Evolutionary conservation across 2,113 vertebrate genomes (phyloP), one percentile per base, ranked within the genome.

Genomic region (Cettia cetti): DNA sequence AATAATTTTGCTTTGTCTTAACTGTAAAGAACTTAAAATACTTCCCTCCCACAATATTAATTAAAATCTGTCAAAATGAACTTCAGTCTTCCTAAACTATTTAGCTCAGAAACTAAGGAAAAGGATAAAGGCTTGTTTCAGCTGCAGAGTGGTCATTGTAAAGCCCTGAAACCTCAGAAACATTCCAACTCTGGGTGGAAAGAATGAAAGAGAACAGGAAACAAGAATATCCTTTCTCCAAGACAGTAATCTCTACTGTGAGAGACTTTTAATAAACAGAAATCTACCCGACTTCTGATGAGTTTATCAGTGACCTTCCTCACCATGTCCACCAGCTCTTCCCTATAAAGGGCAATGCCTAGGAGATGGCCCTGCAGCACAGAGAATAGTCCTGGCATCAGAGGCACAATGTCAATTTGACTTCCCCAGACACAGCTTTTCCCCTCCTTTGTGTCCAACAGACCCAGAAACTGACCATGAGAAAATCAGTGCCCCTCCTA

Each of bases 341-440:
- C 74, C 12, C 21, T 30, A 0, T 7, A 17, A 60, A 45, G 40
- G n/a, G 56, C 13, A 81, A 16, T 2, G 39, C 24, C 9, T 20
- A 3, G 39, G 26, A 44, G 16, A 31, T 10, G 69, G 50, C 37
- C 61, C 50, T 69, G 40, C 33, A 89, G 57, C 33, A 18, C 30
- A 1, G 27, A 35, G 30, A 45, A 59, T 0, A 45, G 15, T 2
- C 19, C 39, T 37, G 69, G 22, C 81, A 66, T 26, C 3, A 4
- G 35, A 37, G 12, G 11, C 2, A 3, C 7, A 26, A 33, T 4
- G 45, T 11, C 21, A 52, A 65, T 49, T 13, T 65, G 53, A 30
- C 61, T 22, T 77, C 50, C 49, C 69, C 35, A 79, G 69, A 17
- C 9, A 16, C 23, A 76, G 31, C 21, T 49, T 50, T 33, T 37